Base-by-base conservation (phyloP, 2,797 vertebrate genomes). In the Lacerta agilis region DNA sequence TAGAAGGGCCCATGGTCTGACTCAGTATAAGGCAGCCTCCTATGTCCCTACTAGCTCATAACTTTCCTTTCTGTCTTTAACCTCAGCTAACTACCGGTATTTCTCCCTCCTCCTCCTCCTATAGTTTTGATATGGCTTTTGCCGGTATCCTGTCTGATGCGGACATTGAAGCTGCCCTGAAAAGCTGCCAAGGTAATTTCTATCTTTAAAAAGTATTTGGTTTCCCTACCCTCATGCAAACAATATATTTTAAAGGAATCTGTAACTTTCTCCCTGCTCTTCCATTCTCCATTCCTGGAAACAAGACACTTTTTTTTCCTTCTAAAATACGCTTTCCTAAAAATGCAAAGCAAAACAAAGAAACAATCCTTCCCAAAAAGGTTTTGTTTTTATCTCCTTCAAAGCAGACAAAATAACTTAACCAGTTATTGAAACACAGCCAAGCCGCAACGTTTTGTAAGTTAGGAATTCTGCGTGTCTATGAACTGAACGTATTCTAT, bases 81-180 rank as follows among this genome's bases (percentile, higher is more conserved):
- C 18, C 15, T 45, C 0, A 33, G 3, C 36, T 66, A 61, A 18
- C 2, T 8, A 33, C 33, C 33, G 33, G 33, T 33, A 1, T 64
- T 13, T 64, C 87, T 87, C 82, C 73, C 29, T 78, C 58, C 20
- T 69, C 58, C 20, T 69, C 88, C 81, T 85, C 83, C 87, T 79
- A 72, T 8, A 90, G 38, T 79, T 86, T 58, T 90, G 89, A 61
- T 8, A 98, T 98, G 98, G 96, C 97, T 93, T 96, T 98, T 86
- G 87, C 96, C 82, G 94, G 96, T 93, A 90, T 98, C 27, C 96
- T 98, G 92, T 95, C 49, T 8, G 98, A 97, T 3, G 97, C 96
- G 92, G 97, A 98, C 6, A 93, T 98, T 69, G 95, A 96, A 87
- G 96, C 97, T 82, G 98, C 97, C 41, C 90, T 98, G 77, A 96